phyloP scores from a whole-genome alignment of 2,113 vertebrate species.

The Callipepla californica region DNA sequence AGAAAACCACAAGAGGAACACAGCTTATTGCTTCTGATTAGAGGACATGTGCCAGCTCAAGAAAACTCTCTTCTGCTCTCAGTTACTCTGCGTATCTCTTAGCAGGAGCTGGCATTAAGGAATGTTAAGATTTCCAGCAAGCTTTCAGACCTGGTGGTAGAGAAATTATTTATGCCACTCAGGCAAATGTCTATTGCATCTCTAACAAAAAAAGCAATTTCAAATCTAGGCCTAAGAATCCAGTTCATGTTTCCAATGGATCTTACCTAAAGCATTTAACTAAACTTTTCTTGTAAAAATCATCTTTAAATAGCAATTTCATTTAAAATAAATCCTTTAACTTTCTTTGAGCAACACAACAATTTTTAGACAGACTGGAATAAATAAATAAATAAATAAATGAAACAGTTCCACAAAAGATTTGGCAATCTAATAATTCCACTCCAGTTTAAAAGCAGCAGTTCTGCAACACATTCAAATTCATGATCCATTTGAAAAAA shows the following conservation, averaged over 20 bases:
- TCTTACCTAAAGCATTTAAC: background rate
- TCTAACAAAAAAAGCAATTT: background rate
- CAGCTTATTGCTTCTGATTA: slow-evolving; percentile 27
- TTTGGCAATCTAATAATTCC: background rate
- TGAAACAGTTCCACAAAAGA: background rate
- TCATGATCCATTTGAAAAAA: background rate
- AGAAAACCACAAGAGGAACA: background rate
- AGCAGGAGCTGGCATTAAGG: background rate
- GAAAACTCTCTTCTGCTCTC: background rate
- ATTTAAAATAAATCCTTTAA: background rate
- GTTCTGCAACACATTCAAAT: background rate
- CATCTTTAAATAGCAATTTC: background rate
- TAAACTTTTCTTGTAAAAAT: background rate
- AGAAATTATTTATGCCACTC: background rate
- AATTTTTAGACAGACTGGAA: background rate
- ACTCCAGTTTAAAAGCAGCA: background rate
- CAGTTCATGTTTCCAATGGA: background rate
- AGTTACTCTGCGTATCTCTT: background rate
- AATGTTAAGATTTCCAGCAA: background rate
- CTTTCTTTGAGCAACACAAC: background rate
- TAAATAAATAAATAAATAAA: no score
- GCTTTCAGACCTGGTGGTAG: background rate
- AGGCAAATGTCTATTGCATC: background rate
- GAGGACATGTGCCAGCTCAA: slow-evolving; percentile 11
- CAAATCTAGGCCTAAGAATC: background rate